Percentiles rank a stretch among this genome's conserved stretches.
phyloP scores from a whole-genome alignment of 2,797 vertebrate species.

The Muraenolepis orangiensis region DNA sequence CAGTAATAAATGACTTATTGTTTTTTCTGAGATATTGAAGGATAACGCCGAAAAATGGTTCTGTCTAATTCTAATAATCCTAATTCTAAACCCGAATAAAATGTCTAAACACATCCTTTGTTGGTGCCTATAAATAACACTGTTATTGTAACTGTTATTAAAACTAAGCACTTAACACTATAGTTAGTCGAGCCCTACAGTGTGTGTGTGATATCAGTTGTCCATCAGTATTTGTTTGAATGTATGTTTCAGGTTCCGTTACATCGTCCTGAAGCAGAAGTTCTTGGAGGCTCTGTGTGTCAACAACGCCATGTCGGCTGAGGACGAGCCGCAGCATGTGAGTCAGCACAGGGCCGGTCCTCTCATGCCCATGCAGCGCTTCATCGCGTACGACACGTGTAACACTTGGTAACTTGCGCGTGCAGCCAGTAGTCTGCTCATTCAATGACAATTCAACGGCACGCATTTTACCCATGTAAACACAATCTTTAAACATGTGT shows the following conservation, averaged over 20 bases:
- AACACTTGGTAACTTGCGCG: too few relatives aligned
- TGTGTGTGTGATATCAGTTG: background rate
- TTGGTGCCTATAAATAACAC: background rate
- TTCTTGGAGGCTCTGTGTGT: slow-evolving; percentile 98
- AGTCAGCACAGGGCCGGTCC: slow-evolving; percentile 65
- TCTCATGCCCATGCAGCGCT: background rate
- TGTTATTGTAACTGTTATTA: background rate
- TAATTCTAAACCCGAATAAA: background rate
- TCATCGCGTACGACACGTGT: too few relatives aligned
- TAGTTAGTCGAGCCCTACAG: background rate
- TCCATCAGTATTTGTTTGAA: background rate
- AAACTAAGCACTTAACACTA: background rate
- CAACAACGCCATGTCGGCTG: slow-evolving; percentile 97
- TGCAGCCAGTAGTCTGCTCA: background rate
- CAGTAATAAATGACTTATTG: background rate
- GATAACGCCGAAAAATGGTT: background rate
- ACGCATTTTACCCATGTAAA: background rate
- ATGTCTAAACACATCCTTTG: background rate
- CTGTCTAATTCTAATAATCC: background rate
- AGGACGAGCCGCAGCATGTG: slow-evolving; percentile 96
- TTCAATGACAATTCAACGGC: background rate
- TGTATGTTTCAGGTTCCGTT: slow-evolving; percentile 86
- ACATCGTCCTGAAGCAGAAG: slow-evolving; percentile 97
- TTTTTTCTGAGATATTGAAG: background rate
- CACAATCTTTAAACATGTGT: background rate